These are phyloP conservation scores for Pseudococcus longispinus DNA, from an alignment of 2,888 invertebrate species.

Conservation along the genomic window DNA sequence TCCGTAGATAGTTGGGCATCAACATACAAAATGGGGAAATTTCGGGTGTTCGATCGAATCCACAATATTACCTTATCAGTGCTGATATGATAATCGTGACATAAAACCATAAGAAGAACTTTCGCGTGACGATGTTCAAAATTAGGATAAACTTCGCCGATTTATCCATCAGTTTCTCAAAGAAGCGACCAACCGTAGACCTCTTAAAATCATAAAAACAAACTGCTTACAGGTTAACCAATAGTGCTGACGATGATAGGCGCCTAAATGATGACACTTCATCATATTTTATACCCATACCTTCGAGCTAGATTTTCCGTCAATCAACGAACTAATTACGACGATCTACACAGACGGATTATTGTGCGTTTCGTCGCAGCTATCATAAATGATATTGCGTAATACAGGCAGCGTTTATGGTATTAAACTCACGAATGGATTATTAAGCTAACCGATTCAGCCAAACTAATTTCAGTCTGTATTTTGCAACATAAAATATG, in stretches of 20 bases:
- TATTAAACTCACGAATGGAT: conserved; percentile 6
- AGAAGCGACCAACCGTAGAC: not conserved
- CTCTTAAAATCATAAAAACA: not conserved
- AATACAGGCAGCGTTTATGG: not conserved
- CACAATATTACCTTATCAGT: not conserved
- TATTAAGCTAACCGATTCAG: conserved; percentile 21
- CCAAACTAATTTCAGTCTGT: not conserved
- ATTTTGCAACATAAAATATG: conserved; percentile 27
- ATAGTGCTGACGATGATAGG: not conserved
- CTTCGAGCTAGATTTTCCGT: not conserved
- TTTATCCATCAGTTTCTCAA: not conserved
- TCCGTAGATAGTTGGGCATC: too few species aligned
- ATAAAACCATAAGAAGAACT: not conserved
- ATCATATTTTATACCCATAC: not conserved
- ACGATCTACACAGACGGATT: not conserved
- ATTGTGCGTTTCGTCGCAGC: not conserved
- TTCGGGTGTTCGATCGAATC: not conserved
- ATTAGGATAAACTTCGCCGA: not conserved
- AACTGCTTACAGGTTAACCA: not conserved
- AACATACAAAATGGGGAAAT: not conserved
- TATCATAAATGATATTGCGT: not conserved
- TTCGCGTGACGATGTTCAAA: not conserved
- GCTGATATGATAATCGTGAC: not conserved
- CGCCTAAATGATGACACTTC: not conserved
- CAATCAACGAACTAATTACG: not conserved